Evolutionary conservation across 1,140 invertebrate species (phyloP).

Genomic region (Polyergus mexicanus): DNA sequence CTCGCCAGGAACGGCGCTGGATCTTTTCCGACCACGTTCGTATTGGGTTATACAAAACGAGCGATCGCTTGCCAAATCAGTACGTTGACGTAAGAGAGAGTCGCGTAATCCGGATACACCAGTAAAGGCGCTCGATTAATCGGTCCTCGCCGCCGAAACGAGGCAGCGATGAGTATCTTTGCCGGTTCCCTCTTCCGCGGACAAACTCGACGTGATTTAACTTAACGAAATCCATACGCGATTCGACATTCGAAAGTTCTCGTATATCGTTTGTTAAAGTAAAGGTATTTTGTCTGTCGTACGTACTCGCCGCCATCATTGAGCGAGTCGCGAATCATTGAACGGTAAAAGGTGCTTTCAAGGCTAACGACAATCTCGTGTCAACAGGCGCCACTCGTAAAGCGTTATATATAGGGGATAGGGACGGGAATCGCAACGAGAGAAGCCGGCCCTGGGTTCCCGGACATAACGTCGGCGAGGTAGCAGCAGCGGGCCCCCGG

Average conservation of each 20-base stretch:
- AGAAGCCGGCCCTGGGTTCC: slow-evolving; percentile 36
- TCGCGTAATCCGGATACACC: background rate
- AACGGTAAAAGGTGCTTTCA: background rate
- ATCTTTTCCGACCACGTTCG: slow-evolving; percentile 59
- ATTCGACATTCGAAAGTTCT: background rate
- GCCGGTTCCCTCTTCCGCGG: background rate
- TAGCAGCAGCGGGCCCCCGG: slow-evolving; percentile 18
- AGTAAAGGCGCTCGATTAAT: slow-evolving; percentile 14
- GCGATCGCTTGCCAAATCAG: slow-evolving; percentile 37
- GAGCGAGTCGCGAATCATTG: background rate
- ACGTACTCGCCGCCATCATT: background rate
- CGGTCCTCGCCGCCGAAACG: background rate
- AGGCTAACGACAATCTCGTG: background rate
- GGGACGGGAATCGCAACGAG: background rate
- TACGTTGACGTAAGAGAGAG: slow-evolving; percentile 6
- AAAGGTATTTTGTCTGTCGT: background rate
- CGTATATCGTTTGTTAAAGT: background rate
- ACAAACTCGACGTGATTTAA: background rate
- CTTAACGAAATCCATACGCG: background rate
- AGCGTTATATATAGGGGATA: background rate
- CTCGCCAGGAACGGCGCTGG: slow-evolving; percentile 64
- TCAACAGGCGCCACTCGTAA: background rate
- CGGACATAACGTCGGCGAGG: slow-evolving; percentile 18
- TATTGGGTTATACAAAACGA: background rate
- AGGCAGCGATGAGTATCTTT: background rate